Conservation (phyloP, 2,113 vertebrate species). For the Heliornis fulica region DNA sequence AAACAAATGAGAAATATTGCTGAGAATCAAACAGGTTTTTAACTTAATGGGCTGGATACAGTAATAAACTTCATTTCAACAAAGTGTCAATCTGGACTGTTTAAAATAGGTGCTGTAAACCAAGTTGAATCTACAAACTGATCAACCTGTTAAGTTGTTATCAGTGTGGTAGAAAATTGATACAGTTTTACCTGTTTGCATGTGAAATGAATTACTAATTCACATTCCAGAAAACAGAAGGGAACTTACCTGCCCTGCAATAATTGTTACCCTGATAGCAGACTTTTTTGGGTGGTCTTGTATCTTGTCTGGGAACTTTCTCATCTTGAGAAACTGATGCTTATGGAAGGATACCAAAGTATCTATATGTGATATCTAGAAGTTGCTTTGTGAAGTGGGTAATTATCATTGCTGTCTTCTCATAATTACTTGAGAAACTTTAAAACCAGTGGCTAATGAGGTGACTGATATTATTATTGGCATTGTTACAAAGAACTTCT, state of each 20-base stretch:
- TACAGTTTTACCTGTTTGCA: not conserved
- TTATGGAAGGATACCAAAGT: not conserved
- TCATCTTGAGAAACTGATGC: not conserved
- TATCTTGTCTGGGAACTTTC: not conserved
- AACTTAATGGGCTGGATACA: too few relatives aligned
- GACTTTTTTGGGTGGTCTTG: not conserved
- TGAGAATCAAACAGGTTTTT: not conserved
- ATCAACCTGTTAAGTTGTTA: not conserved
- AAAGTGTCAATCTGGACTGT: not conserved
- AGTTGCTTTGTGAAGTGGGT: not conserved
- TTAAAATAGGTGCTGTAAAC: not conserved
- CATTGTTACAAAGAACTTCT: not conserved
- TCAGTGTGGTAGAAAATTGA: not conserved
- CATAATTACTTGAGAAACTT: not conserved
- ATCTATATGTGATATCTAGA: not conserved
- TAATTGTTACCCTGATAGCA: not conserved
- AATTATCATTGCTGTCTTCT: not conserved
- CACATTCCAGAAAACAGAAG: not conserved
- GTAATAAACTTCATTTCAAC: too few relatives aligned
- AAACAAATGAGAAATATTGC: not conserved
- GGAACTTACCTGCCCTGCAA: not conserved
- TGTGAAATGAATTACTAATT: not conserved
- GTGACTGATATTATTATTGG: not conserved
- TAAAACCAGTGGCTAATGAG: not conserved
- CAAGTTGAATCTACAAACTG: not conserved